These are phyloP conservation scores for Lepidocolaptes lacrymiger DNA, from an alignment of 2,797 vertebrate genomes.

Conservation along the genomic window DNA sequence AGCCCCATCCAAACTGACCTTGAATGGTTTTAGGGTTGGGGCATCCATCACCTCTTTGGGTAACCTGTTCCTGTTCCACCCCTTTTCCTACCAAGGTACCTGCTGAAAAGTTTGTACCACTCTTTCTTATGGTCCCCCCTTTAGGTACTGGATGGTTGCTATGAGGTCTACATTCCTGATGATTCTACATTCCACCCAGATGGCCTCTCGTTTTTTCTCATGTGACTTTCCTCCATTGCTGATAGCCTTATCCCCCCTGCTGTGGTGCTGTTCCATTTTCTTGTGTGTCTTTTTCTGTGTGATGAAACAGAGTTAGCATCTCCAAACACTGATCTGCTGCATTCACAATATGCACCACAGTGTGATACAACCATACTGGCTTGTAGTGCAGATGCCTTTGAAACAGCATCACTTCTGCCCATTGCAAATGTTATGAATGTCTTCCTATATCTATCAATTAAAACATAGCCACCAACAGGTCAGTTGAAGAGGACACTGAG, in stretches of 20 bases:
- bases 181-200: not conserved
- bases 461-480: not conserved
- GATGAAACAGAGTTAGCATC: not conserved
- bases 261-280: not conserved
- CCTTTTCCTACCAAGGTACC: not conserved
- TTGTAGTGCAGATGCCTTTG: fast-evolving
- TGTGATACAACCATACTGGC: too few relatives aligned
- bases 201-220: not conserved
- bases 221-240: not conserved
- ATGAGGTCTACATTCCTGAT: not conserved
- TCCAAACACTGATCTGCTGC: not conserved
- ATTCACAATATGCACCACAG: too few relatives aligned
- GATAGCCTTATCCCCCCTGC: not conserved
- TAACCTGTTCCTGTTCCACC: not conserved
- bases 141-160: not conserved
- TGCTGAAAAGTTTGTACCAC: not conserved
- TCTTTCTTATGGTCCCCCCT: not conserved
- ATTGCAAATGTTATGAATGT: not conserved
- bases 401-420: not conserved
- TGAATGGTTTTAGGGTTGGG: not conserved
- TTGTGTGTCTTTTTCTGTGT: not conserved
- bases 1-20: not conserved
- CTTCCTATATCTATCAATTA: not conserved
- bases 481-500: not conserved
- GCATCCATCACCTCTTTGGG: not conserved